These are phyloP conservation scores for Coreius guichenoti DNA, from an alignment of 2,797 vertebrate species.

Conservation along the genomic window DNA sequence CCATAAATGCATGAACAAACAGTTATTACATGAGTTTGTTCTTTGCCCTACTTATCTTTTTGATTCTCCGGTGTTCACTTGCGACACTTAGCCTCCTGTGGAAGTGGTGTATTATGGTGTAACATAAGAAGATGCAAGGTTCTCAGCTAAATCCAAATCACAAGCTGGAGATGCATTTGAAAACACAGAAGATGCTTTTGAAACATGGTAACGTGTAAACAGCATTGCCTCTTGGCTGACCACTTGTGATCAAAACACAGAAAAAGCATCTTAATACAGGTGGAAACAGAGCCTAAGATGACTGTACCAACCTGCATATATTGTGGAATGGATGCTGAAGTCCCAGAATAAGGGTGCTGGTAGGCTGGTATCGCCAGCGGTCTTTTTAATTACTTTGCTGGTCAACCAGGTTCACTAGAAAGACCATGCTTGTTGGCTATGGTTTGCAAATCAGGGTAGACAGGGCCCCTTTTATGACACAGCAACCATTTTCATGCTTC, in stretches of 20 bases:
- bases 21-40: neutral
- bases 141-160: neutral
- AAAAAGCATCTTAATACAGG: neutral
- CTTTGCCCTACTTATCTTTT: neutral
- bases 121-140: neutral
- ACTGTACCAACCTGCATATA: neutral
- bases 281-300: neutral
- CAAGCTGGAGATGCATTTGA: neutral
- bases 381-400: neutral
- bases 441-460: neutral
- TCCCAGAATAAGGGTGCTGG: neutral
- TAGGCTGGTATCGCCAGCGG: neutral
- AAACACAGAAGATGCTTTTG: too few species aligned
- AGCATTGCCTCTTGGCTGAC: neutral
- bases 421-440: neutral
- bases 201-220: neutral
- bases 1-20: neutral
- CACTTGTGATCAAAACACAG: neutral
- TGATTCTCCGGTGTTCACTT: neutral
- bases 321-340: neutral
- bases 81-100: neutral
- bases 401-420: conserved; percentile 4
- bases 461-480: neutral
- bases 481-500: conserved; percentile 20
- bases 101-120: neutral